Percentiles rank a stretch among this genome's conserved stretches.
phyloP scores from a whole-genome alignment of 2,113 vertebrate genomes.

The Epinephelus cyanopodus region DNA sequence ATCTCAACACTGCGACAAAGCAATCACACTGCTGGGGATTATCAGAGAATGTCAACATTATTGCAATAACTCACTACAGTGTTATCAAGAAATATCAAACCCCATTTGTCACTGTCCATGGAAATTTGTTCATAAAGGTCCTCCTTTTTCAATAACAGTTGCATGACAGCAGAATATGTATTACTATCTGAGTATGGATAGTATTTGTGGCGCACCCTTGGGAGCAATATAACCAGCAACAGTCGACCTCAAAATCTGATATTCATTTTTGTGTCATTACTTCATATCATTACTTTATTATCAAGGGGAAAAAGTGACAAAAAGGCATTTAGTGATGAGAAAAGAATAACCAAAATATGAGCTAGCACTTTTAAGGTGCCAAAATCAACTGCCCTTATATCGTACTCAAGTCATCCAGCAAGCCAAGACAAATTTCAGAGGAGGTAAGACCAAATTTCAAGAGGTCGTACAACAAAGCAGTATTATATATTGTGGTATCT shows the following conservation, averaged over 20 bases:
- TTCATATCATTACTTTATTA: conserved; percentile 7
- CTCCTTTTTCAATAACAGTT: conserved; percentile 22
- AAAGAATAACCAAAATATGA: conserved; percentile 14
- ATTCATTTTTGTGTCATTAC: conserved; percentile 31
- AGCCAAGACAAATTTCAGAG: conserved; percentile 53
- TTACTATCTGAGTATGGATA: conserved; percentile 24
- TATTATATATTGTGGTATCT: conserved; percentile 51
- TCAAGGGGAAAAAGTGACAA: neutral
- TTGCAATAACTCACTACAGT: conserved; percentile 39
- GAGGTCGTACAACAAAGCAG: conserved; percentile 53
- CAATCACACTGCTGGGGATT: conserved; percentile 56
- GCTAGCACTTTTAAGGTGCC: conserved; percentile 1
- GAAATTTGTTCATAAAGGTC: conserved; percentile 38
- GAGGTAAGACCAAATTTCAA: conserved; percentile 45
- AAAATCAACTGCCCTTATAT: conserved; percentile 39
- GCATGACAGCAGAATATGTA: conserved; percentile 24
- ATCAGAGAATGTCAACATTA: conserved; percentile 43
- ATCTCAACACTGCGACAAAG: conserved; percentile 53
- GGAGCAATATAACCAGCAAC: conserved; percentile 7
- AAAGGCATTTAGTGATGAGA: conserved; percentile 5
- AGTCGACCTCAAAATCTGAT: neutral
- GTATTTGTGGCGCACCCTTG: conserved; percentile 5
- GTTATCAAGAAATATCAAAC: conserved; percentile 40
- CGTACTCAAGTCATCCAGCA: neutral
- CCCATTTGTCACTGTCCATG: conserved; percentile 60